These are phyloP conservation scores for Rynchops niger DNA, from an alignment of 2,113 vertebrate species.

Conservation along the genomic window DNA sequence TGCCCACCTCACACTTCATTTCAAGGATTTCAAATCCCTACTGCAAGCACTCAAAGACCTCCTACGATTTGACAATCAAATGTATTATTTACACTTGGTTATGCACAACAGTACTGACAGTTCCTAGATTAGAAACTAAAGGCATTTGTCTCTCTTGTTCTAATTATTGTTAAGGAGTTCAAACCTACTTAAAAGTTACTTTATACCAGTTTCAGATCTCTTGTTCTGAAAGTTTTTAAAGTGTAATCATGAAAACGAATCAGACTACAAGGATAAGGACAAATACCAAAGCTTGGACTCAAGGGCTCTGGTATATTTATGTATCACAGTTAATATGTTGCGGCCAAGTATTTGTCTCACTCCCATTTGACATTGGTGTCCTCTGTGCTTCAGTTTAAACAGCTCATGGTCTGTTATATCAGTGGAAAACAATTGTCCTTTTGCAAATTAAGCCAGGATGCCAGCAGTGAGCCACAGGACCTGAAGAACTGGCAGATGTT, in stretches of 20 bases:
- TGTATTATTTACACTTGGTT: not conserved
- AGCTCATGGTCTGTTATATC: not conserved
- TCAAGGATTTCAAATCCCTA: not conserved
- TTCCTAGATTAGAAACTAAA: not conserved
- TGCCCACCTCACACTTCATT: not conserved
- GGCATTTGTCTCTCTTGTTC: not conserved
- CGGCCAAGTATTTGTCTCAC: not conserved
- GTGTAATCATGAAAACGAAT: not conserved
- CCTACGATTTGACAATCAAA: not conserved
- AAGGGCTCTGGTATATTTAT: not conserved
- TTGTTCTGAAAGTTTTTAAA: not conserved
- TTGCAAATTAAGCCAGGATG: not conserved
- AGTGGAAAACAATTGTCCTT: not conserved
- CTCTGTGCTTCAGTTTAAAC: not conserved
- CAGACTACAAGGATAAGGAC: not conserved
- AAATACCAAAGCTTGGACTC: not conserved
- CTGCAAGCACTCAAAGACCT: not conserved
- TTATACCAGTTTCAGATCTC: not conserved
- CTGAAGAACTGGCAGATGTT: not conserved
- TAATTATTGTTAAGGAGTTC: not conserved
- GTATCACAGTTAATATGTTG: not conserved
- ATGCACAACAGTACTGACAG: not conserved
- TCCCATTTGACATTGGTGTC: not conserved
- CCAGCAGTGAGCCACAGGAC: not conserved
- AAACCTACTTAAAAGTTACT: not conserved